Evolutionary conservation across 2,797 vertebrate genomes (phyloP).

Genomic region (Sebastolobus alascanus): DNA sequence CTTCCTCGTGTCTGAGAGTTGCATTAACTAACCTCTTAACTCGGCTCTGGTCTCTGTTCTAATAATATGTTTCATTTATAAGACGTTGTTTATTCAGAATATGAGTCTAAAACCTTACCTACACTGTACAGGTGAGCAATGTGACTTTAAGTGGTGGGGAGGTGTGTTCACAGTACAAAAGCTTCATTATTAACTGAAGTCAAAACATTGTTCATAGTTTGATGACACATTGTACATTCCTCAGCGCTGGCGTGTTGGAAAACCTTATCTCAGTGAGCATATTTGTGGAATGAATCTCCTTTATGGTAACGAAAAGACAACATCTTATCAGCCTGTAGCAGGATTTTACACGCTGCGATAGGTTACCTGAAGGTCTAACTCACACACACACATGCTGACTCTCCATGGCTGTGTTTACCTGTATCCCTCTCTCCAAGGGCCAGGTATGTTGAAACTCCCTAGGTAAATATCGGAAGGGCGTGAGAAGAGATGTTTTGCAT

Average conservation of each 20-base stretch:
- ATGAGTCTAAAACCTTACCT: neutral
- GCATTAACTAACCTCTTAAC: neutral
- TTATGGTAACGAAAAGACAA: constrained; percentile 16
- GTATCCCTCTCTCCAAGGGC: constrained; percentile 40
- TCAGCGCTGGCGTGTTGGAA: constrained; percentile 23
- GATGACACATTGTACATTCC: constrained; percentile 39
- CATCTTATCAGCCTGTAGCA: constrained; percentile 40
- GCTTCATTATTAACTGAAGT: constrained; percentile 24
- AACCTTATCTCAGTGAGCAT: constrained; percentile 18
- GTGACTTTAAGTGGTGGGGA: neutral
- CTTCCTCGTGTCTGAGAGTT: neutral
- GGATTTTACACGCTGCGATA: constrained; percentile 30
- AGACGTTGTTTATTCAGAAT: constrained; percentile 26
- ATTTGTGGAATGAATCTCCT: constrained; percentile 51
- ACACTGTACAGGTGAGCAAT: neutral
- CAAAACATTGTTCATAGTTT: constrained; percentile 39
- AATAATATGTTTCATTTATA: constrained; percentile 8
- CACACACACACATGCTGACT: neutral
- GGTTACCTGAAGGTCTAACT: constrained; percentile 53
- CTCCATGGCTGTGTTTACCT: constrained; percentile 52
- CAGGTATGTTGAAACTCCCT: constrained; percentile 70
- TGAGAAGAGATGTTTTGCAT: constrained; percentile 59
- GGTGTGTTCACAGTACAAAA: constrained; percentile 18
- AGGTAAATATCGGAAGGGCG: constrained; percentile 65
- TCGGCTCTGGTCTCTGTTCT: neutral